These are phyloP conservation scores for Harpagoxenus sublaevis DNA, from an alignment of 2,888 invertebrate genomes.

Conservation along the genomic window DNA sequence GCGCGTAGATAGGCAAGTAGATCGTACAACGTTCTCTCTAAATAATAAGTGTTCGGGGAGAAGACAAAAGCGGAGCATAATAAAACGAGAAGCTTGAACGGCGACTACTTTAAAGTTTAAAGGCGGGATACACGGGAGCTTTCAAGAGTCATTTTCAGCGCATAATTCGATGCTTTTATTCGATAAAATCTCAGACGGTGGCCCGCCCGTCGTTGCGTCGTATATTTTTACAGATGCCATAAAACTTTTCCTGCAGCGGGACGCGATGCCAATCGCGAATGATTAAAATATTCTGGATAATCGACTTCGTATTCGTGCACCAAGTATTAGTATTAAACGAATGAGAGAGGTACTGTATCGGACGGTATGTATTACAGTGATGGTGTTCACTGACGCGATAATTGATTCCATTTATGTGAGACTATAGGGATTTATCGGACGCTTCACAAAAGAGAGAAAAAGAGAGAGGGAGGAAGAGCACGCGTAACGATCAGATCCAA, in stretches of 20 bases:
- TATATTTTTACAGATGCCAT: constrained; percentile 27
- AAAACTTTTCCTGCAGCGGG: constrained; percentile 17
- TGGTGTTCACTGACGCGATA: constrained; percentile 61
- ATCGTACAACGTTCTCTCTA: constrained; percentile 20
- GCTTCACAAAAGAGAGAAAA: background rate
- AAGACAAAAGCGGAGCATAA: constrained; percentile 41
- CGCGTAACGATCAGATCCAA: constrained; percentile 32
- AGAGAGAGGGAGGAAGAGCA: background rate
- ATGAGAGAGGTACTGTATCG: constrained; percentile 44
- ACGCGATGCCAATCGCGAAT: background rate
- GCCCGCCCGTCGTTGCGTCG: background rate
- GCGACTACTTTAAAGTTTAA: constrained; percentile 53
- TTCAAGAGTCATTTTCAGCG: constrained; percentile 52
- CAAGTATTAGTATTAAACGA: background rate
- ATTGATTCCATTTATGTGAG: constrained; percentile 67
- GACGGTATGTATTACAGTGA: constrained; percentile 58
- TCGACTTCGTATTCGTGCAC: background rate
- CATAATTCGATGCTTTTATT: constrained; percentile 44
- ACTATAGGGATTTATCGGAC: constrained; percentile 28
- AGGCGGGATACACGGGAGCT: constrained; percentile 24
- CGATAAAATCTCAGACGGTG: constrained; percentile 43
- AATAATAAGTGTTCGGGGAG: constrained; percentile 28
- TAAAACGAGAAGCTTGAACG: constrained; percentile 47
- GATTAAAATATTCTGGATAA: constrained; percentile 38
- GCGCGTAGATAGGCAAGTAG: background rate